phyloP scores from a whole-genome alignment of 2,797 vertebrate genomes.

The Dipus sagitta region DNA sequence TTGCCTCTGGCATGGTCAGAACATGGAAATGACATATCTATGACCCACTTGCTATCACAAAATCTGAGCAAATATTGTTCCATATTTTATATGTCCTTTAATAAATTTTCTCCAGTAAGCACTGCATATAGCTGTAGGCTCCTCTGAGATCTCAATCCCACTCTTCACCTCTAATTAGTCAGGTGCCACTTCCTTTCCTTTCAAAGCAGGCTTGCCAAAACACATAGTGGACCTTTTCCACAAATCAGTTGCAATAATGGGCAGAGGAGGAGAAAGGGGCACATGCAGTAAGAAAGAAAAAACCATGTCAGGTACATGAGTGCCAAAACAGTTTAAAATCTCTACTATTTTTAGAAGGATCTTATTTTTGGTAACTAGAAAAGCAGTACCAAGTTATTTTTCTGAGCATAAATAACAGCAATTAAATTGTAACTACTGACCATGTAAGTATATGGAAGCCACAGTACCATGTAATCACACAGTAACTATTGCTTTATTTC shows the following conservation, averaged over 20 bases:
- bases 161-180: neutral
- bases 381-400: constrained; percentile 72
- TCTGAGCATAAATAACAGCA: constrained; percentile 69
- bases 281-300: neutral
- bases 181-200: neutral
- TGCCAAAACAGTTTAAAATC: constrained; percentile 66
- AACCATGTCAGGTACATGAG: constrained; percentile 8
- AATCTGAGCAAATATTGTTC: neutral
- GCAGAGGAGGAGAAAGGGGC: neutral
- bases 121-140: neutral
- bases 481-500: constrained; percentile 75
- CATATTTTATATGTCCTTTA: constrained; percentile 45
- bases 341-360: constrained; percentile 66
- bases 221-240: neutral
- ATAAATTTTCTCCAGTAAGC: neutral
- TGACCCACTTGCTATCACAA: constrained; percentile 42
- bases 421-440: constrained; percentile 80
- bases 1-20: constrained; percentile 3
- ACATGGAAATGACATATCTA: neutral
- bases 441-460: constrained; percentile 73
- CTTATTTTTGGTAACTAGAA: constrained; percentile 72
- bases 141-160: constrained; percentile 45
- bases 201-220: constrained; percentile 33
- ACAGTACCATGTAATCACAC: constrained; percentile 69
- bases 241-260: constrained; percentile 49